Conservation (phyloP, 2,888 invertebrate species). For the Chrysolina haemoptera region DNA sequence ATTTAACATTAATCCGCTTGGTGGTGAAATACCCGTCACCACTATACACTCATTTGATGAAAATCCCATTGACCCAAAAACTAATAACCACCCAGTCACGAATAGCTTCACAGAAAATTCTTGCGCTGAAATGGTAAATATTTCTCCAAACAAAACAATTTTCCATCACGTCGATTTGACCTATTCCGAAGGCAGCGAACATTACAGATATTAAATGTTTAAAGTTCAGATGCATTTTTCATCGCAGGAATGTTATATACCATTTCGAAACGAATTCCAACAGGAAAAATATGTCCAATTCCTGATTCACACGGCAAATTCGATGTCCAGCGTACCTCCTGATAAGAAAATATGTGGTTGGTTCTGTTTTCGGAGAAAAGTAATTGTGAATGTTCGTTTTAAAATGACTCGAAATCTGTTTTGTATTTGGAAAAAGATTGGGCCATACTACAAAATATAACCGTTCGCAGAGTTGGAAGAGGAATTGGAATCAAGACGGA, state of each 20-base stretch:
- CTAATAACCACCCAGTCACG: not conserved
- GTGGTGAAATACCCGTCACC: not conserved
- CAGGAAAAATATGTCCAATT: not conserved
- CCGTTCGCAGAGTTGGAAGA: no score
- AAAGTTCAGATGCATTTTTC: slow-evolving; percentile 7
- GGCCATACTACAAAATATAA: no score
- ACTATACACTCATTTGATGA: not conserved
- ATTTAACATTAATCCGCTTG: not conserved
- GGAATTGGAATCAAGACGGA: no score
- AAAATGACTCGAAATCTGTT: no score
- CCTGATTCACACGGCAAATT: no score
- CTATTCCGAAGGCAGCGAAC: not conserved
- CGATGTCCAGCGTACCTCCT: no score
- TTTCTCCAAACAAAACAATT: slow-evolving; percentile 2
- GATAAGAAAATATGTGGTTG: no score
- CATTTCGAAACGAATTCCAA: not conserved
- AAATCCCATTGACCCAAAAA: not conserved
- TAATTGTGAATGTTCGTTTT: no score
- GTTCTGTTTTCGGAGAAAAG: no score
- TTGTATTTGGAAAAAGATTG: no score
- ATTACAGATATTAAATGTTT: not conserved
- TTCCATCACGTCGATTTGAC: not conserved
- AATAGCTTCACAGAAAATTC: not conserved
- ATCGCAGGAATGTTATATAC: not conserved
- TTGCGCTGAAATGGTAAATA: not conserved